phyloP scores from a whole-genome alignment of 2,888 invertebrate genomes.

The Tetropium fuscum region DNA sequence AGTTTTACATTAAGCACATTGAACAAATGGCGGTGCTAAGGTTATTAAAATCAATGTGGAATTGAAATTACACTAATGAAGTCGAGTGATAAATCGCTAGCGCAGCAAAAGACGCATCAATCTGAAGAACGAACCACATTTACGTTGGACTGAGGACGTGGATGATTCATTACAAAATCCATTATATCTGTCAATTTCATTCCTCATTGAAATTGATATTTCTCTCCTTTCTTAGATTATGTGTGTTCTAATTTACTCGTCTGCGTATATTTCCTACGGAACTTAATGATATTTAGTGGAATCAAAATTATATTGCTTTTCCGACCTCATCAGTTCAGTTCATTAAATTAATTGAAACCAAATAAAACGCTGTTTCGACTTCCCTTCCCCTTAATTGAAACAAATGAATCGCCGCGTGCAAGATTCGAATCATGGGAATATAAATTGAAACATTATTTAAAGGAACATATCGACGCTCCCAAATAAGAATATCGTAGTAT shows the following conservation, averaged over 20 bases:
- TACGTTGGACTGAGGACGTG: constrained; percentile 22
- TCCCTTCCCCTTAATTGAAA: too few relatives aligned
- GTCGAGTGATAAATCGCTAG: constrained; percentile 46
- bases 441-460: too few relatives aligned
- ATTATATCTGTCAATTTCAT: constrained; percentile 48
- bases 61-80: constrained; percentile 48
- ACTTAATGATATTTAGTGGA: neutral
- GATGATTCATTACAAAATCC: constrained; percentile 50
- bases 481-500: too few relatives aligned
- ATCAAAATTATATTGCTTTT: neutral
- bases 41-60: constrained; percentile 47
- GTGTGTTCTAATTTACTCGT: constrained; percentile 29
- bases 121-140: constrained; percentile 38
- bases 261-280: constrained; percentile 1
- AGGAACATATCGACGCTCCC: too few relatives aligned
- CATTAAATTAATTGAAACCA: neutral
- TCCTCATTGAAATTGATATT: constrained; percentile 41
- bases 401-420: too few relatives aligned
- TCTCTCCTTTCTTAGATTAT: constrained; percentile 15
- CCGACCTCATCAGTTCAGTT: neutral
- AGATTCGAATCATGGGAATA: too few relatives aligned
- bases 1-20: constrained; percentile 21
- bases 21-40: constrained; percentile 35
- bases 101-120: constrained; percentile 45
- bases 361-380: too few relatives aligned